A percentile compares a stretch with the other conserved stretches of the same genome.
Conservation (phyloP, 2,888 invertebrate genomes). For the Halictus quadricinctus region DNA sequence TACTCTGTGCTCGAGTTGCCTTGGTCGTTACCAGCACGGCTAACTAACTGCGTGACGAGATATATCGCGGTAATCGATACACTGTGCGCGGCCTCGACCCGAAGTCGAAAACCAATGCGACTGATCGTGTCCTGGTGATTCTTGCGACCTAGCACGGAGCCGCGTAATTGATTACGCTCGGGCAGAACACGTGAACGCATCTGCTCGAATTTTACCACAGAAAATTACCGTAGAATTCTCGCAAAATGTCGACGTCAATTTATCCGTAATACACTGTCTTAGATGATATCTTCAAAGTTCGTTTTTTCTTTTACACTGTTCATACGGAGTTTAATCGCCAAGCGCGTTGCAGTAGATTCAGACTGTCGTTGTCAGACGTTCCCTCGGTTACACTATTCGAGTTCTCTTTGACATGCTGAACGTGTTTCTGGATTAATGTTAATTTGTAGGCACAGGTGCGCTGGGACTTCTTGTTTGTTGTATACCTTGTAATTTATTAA, state of each 20-base stretch:
- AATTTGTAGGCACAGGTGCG: too few relatives aligned
- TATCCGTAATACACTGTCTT: not conserved
- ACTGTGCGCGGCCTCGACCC: constrained; percentile 61
- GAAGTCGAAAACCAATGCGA: constrained; percentile 62
- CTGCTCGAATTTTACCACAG: not conserved
- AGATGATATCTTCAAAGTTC: not conserved
- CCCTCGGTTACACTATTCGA: not conserved
- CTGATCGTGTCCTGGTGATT: constrained; percentile 49
- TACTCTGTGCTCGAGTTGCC: constrained; percentile 51
- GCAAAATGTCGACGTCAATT: not conserved
- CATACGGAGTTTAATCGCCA: not conserved
- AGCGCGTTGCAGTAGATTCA: not conserved
- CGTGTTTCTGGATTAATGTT: too few relatives aligned
- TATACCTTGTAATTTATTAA: too few relatives aligned
- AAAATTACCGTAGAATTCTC: not conserved
- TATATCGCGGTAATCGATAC: constrained; percentile 72
- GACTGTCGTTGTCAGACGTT: not conserved
- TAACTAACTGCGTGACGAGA: constrained; percentile 59
- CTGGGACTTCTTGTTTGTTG: too few relatives aligned
- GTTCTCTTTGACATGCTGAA: too few relatives aligned
- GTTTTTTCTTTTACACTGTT: not conserved
- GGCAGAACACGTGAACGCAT: not conserved
- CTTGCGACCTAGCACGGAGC: constrained; percentile 23
- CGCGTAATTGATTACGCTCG: constrained; percentile 4
- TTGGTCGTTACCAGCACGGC: constrained; percentile 48